Evolutionary conservation across 1,140 invertebrate species (phyloP), one percentile per base, ranked within the genome.

Genomic region (Chionoecetes opilio): DNA sequence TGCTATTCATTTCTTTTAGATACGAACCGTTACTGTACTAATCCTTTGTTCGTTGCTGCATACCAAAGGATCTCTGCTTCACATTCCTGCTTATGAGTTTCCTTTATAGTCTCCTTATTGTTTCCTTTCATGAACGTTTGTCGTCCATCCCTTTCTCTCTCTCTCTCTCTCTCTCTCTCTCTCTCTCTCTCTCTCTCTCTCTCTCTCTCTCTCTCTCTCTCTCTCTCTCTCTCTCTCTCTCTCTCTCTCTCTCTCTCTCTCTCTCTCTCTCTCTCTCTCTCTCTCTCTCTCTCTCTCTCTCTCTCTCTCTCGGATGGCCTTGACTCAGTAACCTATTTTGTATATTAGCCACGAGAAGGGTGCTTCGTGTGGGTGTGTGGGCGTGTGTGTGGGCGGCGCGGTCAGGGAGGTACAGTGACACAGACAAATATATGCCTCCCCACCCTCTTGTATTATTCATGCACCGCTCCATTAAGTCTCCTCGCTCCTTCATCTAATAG

Each of bases 371-470:
- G 32, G 82, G 35, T 0, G 84, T 86, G 29, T 34, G 29, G 29
- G 84, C n/a, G 32, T 86, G 84, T 84, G 38, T 26, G 31, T 32
- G 31, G 53, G 86, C 35, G 32, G 35, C 9, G 34, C 0, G 92
- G 82, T 32, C 38, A 32, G 32, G 41, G 31, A 41, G 46, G 84
- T 46, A 89, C 35, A 85, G 93, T 32, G 46, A 26, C 35, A 92
- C 86, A 92, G 91, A 84, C 75, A 75, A 37, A 92, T 92, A 29
- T 29, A 91, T 85, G n/a, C 63, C 91, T 31, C 63, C 9, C 75
- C 90, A 17, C n/a, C 46, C 41, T 14, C 91, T 37, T 92, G 34
- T 92, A 84, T 92, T 92, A 92, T 92, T 92, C 91, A 92, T 85
- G 91, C 75, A 26, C 82, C 2, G 38, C 91, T 92, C 82, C 82